Conservation (phyloP, 2,888 invertebrate species). For the Seira ritae region DNA sequence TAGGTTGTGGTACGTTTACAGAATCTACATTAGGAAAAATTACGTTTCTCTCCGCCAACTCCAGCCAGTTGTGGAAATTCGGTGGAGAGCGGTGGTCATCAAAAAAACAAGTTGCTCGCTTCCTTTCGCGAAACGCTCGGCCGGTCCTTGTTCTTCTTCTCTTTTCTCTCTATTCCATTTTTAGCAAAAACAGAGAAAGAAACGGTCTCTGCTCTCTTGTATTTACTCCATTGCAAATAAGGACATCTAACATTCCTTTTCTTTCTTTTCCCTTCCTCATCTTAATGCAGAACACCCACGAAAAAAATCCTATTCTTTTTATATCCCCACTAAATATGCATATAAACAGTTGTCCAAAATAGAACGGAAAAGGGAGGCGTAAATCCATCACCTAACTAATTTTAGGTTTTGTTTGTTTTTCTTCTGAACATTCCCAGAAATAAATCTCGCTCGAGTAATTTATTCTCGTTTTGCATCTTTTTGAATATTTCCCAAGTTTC, state of each 20-base stretch:
- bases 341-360: too few relatives aligned
- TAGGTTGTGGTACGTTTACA: not conserved
- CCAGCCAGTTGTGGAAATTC: not conserved
- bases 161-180: not conserved
- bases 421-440: too few relatives aligned
- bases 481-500: too few relatives aligned
- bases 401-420: too few relatives aligned
- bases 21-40: not conserved
- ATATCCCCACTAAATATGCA: too few relatives aligned
- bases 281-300: too few relatives aligned
- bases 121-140: not conserved
- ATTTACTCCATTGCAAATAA: not conserved
- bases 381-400: not conserved
- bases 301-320: too few relatives aligned
- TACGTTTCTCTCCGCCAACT: not conserved
- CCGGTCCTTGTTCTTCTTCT: not conserved
- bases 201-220: not conserved
- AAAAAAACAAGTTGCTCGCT: slow-evolving; percentile 4
- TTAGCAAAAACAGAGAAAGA: not conserved
- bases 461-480: too few relatives aligned
- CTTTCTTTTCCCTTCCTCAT: not conserved
- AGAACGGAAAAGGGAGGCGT: not conserved
- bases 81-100: not conserved
- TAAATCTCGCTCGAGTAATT: too few relatives aligned
- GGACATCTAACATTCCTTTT: not conserved